Evolutionary conservation across 1,140 invertebrate genomes (phyloP), one percentile per base, ranked within the genome.

Genomic region (Popillia japonica): DNA sequence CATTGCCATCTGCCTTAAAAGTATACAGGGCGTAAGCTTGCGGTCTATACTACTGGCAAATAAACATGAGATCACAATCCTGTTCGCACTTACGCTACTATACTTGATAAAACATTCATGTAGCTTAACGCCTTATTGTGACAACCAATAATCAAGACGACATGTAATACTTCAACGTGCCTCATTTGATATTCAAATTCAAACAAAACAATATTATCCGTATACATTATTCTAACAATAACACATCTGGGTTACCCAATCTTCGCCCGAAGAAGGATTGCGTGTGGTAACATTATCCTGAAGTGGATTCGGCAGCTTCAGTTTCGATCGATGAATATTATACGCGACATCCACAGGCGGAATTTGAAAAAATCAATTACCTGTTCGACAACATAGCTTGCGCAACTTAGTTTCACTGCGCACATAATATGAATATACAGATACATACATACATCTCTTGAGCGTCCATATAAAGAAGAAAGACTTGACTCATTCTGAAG

Each of bases 361-460:
- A 34, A 68, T 68, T 68, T 22, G 61, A 68, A 68, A 68, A 68
- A 68, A 68, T 68, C 61, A 68, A 68, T 68, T 68, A 68, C 61
- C 61, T 27, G 61, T 68, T 68, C 61, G 7, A 48, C n/a, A 17
- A 48, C 22, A 22, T 68, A 23, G 4, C 0, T 68, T 68, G 27
- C 61, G 61, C 14, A 68, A 68, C 7, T 20, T 3, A 22, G 22
- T 34, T 4, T 17, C 7, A 27, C 8, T 22, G 59, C 17, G 22
- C 59, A 14, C 22, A 55, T n/a, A 55, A 55, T n/a, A 55, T 55
- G 6, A 55, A 55, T 55, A 55, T 17, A 55, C 48, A n/a, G 44
- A n/a, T 48, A 10, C 61, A n/a, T n/a, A 48, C 44, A 10, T 48
- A 2, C 22, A 68, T 27, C 61, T 9, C 27, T 34, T 1, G 4